Evolutionary conservation across 2,888 invertebrate genomes (phyloP), one percentile per base, ranked within the genome.

Genomic region (Steromphala cineraria): DNA sequence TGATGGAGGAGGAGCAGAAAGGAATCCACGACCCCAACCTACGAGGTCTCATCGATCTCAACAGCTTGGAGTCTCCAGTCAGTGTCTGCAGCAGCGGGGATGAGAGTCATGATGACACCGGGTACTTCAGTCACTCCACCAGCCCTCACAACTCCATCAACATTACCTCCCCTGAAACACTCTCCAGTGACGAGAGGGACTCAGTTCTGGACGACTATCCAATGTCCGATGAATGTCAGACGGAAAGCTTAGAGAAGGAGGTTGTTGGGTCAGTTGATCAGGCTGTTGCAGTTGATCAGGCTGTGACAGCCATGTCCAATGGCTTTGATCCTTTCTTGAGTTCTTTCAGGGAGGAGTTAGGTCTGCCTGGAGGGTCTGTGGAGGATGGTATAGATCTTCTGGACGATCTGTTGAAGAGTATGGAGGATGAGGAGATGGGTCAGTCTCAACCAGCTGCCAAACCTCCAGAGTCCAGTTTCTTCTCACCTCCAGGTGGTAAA

Each of bases 321-420:
- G 77, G 78, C 15, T n/a, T 46, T 7, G 78, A 81, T 75, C 83
- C 80, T 10, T 81, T 81, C 46, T 67, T 81, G 24, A 75, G 74
- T 46, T 71, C 71, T 2, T 75, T 53, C 75, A 17, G 31, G 55
- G 53, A 76, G 62, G 53, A 40, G 53, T n/a, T 17, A 19, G 79
- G 36, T 19, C 24, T 55, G 15, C 15, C 19, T 40, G 31, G 21
- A 52, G 24, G 19, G 24, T 53, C 8, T 36, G 28, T 28, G 36
- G 78, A 31, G 21, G 78, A 80, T 36, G 83, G 81, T 46, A 74
- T 83, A 67, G 81, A 81, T 53, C 53, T 83, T 19, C 52, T 83
- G 53, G 83, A 83, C 52, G 81, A 75, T 71, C 46, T 83, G 15
- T 75, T 83, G 62, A 78, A 83, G 53, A 77, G 55, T 15, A 79